These are phyloP conservation scores for Amphipoea oculea DNA, from an alignment of 2,888 invertebrate genomes.

Conservation along the genomic window DNA sequence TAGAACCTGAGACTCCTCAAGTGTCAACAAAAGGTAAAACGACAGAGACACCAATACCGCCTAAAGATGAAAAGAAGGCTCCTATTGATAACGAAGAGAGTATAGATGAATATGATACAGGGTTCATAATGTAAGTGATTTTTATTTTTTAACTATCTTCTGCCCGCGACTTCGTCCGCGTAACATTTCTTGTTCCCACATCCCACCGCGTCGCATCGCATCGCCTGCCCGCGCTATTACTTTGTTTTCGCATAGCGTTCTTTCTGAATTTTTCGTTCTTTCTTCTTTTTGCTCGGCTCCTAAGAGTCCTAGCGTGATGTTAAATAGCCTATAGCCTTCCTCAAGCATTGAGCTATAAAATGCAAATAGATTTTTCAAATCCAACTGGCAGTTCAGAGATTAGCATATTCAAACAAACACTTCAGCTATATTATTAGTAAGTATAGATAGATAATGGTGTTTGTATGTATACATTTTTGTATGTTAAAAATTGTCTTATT, in stretches of 20 bases:
- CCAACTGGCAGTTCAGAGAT: too few relatives aligned
- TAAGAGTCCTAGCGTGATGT: too few relatives aligned
- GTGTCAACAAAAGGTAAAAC: slow-evolving; percentile 37
- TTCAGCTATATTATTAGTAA: too few relatives aligned
- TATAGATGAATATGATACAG: slow-evolving; percentile 72
- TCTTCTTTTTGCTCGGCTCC: too few relatives aligned
- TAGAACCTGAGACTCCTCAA: slow-evolving; percentile 17
- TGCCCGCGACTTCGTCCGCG: not conserved
- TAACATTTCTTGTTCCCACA: not conserved
- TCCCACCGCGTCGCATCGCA: not conserved
- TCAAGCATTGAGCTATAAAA: too few relatives aligned
- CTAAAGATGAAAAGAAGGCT: slow-evolving; percentile 57
- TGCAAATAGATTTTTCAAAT: too few relatives aligned
- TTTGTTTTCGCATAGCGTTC: not conserved
- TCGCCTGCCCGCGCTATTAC: not conserved
- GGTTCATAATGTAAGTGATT: slow-evolving; percentile 72
- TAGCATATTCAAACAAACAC: too few relatives aligned
- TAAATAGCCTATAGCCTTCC: too few relatives aligned
- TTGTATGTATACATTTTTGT: too few relatives aligned
- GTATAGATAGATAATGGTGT: too few relatives aligned
- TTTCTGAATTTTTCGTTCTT: not conserved
- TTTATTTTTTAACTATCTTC: not conserved
- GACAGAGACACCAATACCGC: slow-evolving; percentile 28
- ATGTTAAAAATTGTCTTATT: too few relatives aligned
- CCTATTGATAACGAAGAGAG: slow-evolving; percentile 58